Conservation (phyloP, 2,888 invertebrate genomes). For the Diploptera punctata region DNA sequence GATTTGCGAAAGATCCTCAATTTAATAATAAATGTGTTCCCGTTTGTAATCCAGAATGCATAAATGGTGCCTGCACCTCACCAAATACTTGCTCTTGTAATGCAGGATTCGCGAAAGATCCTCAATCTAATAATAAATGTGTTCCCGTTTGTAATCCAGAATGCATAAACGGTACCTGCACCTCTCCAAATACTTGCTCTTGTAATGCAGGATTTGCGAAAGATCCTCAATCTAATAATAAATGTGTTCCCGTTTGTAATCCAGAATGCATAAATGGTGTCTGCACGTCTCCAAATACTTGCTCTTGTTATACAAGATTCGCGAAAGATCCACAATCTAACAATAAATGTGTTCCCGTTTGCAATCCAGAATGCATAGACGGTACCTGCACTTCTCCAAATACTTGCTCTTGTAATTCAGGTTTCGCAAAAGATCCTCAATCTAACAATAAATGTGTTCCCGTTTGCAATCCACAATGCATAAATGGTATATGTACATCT, state of each 20-base stretch:
- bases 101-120: constrained; percentile 54
- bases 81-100: constrained; percentile 56
- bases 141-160: constrained; percentile 53
- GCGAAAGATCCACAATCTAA: background rate
- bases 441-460: constrained; percentile 35
- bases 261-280: constrained; percentile 31
- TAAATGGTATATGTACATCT: constrained; percentile 59
- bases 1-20: constrained; percentile 54
- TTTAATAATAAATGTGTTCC: constrained; percentile 25
- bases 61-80: constrained; percentile 53
- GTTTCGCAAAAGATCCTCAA: constrained; percentile 42
- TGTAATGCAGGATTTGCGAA: background rate
- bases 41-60: constrained; percentile 49
- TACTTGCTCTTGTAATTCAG: constrained; percentile 53
- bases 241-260: constrained; percentile 40
- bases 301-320: constrained; percentile 46
- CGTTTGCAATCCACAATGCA: constrained; percentile 46
- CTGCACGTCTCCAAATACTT: constrained; percentile 40
- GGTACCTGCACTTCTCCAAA: constrained; percentile 55
- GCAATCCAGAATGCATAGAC: constrained; percentile 53
- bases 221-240: constrained; percentile 37
- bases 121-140: constrained; percentile 48
- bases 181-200: constrained; percentile 30
- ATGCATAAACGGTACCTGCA: constrained; percentile 49
- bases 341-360: constrained; percentile 32